Percentiles rank a stretch among this genome's conserved stretches.
Evolutionary conservation across 2,113 vertebrate genomes (phyloP).

Genomic region (Dipodomys spectabilis): DNA sequence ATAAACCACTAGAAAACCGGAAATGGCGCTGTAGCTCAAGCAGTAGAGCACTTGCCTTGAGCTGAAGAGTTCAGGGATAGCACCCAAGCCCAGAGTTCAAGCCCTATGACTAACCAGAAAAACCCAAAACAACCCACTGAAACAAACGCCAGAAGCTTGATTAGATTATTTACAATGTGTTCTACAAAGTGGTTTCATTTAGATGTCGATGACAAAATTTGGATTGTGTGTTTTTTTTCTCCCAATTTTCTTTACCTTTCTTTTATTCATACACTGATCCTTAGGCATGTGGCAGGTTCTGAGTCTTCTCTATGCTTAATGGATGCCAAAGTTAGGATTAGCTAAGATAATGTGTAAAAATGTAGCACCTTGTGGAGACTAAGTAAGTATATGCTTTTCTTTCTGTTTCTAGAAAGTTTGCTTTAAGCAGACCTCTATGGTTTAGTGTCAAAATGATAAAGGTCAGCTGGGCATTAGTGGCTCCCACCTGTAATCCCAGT

Average conservation of each 20-base stretch:
- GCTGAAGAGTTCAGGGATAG: too few relatives aligned
- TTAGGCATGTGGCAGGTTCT: neutral
- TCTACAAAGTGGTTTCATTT: constrained; percentile 29
- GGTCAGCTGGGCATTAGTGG: too few relatives aligned
- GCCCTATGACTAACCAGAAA: too few relatives aligned
- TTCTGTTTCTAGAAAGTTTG: neutral
- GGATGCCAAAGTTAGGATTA: neutral
- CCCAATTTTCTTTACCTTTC: neutral
- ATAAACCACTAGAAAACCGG: too few relatives aligned
- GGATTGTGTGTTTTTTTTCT: neutral
- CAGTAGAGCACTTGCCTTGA: too few relatives aligned
- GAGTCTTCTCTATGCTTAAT: neutral
- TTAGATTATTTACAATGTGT: constrained; percentile 19
- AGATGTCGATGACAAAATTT: constrained; percentile 46
- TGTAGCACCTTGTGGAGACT: neutral
- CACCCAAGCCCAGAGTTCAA: too few relatives aligned
- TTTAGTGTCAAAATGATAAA: constrained; percentile 32
- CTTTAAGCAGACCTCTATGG: constrained; percentile 11
- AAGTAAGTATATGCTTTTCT: too few relatives aligned
- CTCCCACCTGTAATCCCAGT: too few relatives aligned
- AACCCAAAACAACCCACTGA: neutral
- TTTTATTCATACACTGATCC: neutral
- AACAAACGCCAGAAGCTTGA: neutral
- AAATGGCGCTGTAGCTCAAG: too few relatives aligned
- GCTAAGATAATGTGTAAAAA: constrained; percentile 18